phyloP scores from a whole-genome alignment of 2,888 invertebrate genomes.

The Limenitis camilla region DNA sequence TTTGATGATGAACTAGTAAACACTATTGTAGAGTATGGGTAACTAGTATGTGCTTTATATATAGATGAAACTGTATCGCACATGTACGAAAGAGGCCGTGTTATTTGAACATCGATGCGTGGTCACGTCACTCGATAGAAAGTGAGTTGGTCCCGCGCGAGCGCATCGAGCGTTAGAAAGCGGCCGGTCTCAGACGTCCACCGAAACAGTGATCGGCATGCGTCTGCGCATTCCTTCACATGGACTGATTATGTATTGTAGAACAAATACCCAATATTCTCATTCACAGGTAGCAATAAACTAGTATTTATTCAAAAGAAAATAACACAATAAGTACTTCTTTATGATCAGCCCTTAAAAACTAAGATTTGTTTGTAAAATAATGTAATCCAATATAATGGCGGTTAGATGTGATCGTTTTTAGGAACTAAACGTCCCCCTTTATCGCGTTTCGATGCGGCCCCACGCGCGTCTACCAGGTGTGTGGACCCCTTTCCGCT shows the following conservation, averaged over 20 bases:
- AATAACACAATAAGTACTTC: too few species aligned
- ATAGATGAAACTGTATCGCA: not conserved
- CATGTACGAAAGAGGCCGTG: constrained; percentile 2
- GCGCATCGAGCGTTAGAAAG: constrained; percentile 67
- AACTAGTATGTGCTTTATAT: too few species aligned
- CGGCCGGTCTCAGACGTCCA: constrained; percentile 47
- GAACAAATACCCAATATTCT: too few species aligned
- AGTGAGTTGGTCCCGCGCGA: constrained; percentile 63
- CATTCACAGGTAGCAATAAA: too few species aligned
- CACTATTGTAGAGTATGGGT: too few species aligned
- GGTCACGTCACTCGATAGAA: constrained; percentile 58
- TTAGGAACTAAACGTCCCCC: constrained; percentile 32
- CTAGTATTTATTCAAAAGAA: too few species aligned
- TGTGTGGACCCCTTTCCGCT: constrained; percentile 49
- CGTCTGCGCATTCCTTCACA: constrained; percentile 58
- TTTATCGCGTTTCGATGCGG: constrained; percentile 44
- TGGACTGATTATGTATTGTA: constrained; percentile 17
- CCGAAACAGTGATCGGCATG: constrained; percentile 45
- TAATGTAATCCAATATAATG: too few species aligned
- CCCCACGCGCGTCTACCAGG: constrained; percentile 63
- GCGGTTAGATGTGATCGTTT: not conserved
- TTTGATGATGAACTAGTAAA: too few species aligned
- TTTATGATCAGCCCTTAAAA: too few species aligned
- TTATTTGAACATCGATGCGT: constrained; percentile 20
- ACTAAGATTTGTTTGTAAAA: too few species aligned